Conservation (phyloP, 2,888 invertebrate genomes). For the Hemistola chrysoprasaria region DNA sequence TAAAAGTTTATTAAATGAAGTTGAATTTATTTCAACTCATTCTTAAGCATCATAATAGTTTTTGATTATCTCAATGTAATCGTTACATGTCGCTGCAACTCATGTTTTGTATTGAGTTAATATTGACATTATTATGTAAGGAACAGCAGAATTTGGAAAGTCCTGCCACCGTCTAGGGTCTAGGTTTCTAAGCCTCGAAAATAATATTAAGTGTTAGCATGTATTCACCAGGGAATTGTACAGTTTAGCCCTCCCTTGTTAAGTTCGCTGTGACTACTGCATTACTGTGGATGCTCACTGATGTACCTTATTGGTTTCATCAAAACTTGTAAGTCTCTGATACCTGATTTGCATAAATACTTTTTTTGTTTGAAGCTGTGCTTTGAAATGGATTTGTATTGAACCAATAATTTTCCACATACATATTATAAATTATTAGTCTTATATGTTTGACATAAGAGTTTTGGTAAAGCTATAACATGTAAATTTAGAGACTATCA, state of each 20-base stretch:
- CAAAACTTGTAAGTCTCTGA: slow-evolving; percentile 70
- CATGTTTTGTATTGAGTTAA: slow-evolving; percentile 53
- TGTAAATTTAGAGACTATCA: slow-evolving; percentile 79
- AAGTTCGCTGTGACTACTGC: slow-evolving; percentile 77
- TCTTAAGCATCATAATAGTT: slow-evolving; percentile 41
- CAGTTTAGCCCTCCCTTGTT: slow-evolving; percentile 82
- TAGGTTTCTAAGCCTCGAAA: slow-evolving; percentile 76
- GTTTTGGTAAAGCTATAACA: slow-evolving; percentile 71
- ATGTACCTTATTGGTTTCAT: slow-evolving; percentile 70
- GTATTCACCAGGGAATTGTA: slow-evolving; percentile 81
- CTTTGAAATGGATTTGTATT: slow-evolving; percentile 55
- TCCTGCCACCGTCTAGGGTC: slow-evolving; percentile 74
- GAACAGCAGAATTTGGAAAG: slow-evolving; percentile 78
- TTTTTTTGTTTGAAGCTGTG: slow-evolving; percentile 66
- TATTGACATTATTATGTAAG: slow-evolving; percentile 52
- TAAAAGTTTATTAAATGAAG: slow-evolving; percentile 32
- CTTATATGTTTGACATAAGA: slow-evolving; percentile 59
- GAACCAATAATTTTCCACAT: slow-evolving; percentile 54
- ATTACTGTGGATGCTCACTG: slow-evolving; percentile 64
- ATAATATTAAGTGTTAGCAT: slow-evolving; percentile 81
- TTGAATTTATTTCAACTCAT: slow-evolving; percentile 36
- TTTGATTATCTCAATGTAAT: slow-evolving; percentile 58
- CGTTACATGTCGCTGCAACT: slow-evolving; percentile 57
- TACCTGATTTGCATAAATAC: slow-evolving; percentile 45
- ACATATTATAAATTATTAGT: no score